Evolutionary conservation across 2,888 invertebrate genomes (phyloP).

Genomic region (Lydus trimaculatus): DNA sequence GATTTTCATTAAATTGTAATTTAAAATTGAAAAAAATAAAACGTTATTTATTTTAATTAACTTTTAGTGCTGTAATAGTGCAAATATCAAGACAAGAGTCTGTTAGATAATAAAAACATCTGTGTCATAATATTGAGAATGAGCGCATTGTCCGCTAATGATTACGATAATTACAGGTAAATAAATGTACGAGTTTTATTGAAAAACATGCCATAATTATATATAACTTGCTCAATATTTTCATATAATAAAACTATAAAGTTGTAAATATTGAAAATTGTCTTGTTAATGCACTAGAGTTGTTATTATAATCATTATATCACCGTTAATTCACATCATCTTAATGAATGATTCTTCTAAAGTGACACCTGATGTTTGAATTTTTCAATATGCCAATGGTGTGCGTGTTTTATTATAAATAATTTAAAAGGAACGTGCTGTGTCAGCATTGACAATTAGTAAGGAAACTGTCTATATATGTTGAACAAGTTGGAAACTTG

Average conservation of each 20-base stretch:
- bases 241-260: neutral
- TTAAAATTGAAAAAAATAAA: no score
- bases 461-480: constrained; percentile 32
- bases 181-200: neutral
- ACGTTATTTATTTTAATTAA: no score
- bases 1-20: neutral
- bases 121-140: constrained; percentile 5
- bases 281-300: neutral
- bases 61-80: neutral
- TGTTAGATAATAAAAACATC: neutral
- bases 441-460: constrained; percentile 39
- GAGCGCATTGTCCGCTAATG: neutral
- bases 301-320: no score
- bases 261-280: neutral
- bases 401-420: neutral
- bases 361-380: neutral
- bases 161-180: neutral
- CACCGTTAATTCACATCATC: neutral
- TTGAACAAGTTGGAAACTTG: constrained; percentile 22
- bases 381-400: neutral
- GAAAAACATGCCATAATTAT: neutral
- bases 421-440: constrained; percentile 31
- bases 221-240: neutral
- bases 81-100: neutral
- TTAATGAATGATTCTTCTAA: neutral